Percentiles rank a stretch among this genome's conserved stretches.
Conservation (phyloP, 2,113 vertebrate species). For the Pyxicephalus adspersus region DNA sequence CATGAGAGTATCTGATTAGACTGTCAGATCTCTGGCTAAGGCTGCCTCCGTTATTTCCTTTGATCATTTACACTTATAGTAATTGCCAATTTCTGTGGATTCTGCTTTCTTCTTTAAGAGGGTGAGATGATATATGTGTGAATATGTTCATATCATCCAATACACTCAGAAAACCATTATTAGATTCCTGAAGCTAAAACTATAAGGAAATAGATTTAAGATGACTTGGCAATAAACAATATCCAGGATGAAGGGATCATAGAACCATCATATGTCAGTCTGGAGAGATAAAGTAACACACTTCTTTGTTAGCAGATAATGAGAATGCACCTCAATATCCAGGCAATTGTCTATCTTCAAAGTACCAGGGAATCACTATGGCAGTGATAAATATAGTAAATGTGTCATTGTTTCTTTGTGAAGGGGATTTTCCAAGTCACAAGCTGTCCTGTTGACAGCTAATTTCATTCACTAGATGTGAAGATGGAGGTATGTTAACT, state of each 20-base stretch:
- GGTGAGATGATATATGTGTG: not conserved
- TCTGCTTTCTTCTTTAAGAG: conserved; percentile 21
- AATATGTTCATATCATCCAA: conserved; percentile 19
- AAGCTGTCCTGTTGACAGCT: conserved; percentile 46
- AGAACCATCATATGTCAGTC: conserved; percentile 28
- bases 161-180: not conserved
- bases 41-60: conserved; percentile 20
- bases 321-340: conserved; percentile 38
- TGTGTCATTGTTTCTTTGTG: conserved; percentile 48
- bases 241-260: conserved; percentile 24
- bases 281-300: conserved; percentile 27
- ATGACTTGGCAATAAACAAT: conserved; percentile 14
- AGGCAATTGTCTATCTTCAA: conserved; percentile 45
- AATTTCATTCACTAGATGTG: conserved; percentile 45
- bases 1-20: conserved; percentile 17
- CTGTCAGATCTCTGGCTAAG: conserved; percentile 30
- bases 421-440: conserved; percentile 30
- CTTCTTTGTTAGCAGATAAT: conserved; percentile 33
- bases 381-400: conserved; percentile 34
- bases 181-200: not conserved
- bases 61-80: conserved; percentile 44
- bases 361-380: not conserved
- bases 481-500: conserved; percentile 37
- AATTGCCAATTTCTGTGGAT: conserved; percentile 27
- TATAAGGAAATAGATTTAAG: conserved; percentile 6